Evolutionary conservation across 2,113 vertebrate genomes (phyloP), one percentile per base, ranked within the genome.

Genomic region (Podiceps cristatus): DNA sequence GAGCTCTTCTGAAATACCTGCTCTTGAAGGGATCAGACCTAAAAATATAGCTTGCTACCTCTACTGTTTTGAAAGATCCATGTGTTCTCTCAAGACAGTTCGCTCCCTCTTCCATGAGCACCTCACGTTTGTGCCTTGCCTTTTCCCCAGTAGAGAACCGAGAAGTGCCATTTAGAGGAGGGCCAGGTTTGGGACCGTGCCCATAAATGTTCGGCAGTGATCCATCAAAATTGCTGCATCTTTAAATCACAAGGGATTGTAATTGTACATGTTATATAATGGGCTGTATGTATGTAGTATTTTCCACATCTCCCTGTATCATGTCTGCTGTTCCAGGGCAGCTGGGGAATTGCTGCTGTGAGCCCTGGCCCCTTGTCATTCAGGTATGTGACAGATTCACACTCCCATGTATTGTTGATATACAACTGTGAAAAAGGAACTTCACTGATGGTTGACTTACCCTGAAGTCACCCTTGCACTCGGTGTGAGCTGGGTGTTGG

Each of bases 1-100:
- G 52, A 37, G 85, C 49, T 76, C 81, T 88, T 88, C 52, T 53
- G 56, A 86, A 90, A 56, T 86, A 79, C 4, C 40, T 91, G 15
- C 53, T 76, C 44, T 75, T 77, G 37, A 86, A 94, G 25, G n/a
- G 31, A 75, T 78, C 29, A 40, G n/a, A 74, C n/a, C 14, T 91
- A 71, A 80, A 74, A 84, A 29, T 13, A 35, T 0, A 19, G 20
- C 83, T 88, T 94, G 5, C 58, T 90, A 9, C n/a, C 8, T 58
- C 31, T 67, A 9, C 29, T 56, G 13, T 4, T 77, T 84, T 93
- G 49, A 73, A 90, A 79, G 44, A 71, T 49, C 16, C 11, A 1
- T 7, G 2, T 88, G 19, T 85, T 90, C 53, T 42, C 15, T 86
- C 24, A 20, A 16, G 31, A 44, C 9, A 42, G 31, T 67, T 78